Evolutionary conservation across 2,888 invertebrate genomes (phyloP), one percentile per base, ranked within the genome.

Genomic region (Lithophane socia): DNA sequence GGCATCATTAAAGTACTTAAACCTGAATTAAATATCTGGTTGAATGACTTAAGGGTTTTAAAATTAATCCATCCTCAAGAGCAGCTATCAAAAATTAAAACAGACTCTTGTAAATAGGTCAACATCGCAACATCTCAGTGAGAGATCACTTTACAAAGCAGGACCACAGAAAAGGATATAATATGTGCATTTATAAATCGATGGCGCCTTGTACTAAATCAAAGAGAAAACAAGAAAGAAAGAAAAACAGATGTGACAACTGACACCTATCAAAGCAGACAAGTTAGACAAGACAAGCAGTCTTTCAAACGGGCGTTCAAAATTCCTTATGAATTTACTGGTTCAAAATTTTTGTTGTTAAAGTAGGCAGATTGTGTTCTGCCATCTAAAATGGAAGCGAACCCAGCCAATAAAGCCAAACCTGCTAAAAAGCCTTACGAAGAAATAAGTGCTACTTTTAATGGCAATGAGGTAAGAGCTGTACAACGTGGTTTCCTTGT

Each of bases 391-490:
- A 68, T 68, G 54, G n/a, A 68, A 49, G 42, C 21, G 9, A 0
- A 1, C 1, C n/a, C 16, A 21, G 5, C 9, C 10, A 9, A 21
- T 21, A 52, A 21, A 52, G 7, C 9, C 21, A 21, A 9, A 52
- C 0, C 2, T 7, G 29, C 86, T 61, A 91, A 90, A 71, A 94
- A 92, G 79, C 95, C 93, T 58, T 97, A 97, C 86, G 97, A 97
- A 92, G 97, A 98, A 93, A 97, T 98, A 63, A 97, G 97, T 0
- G 97, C 98, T 2, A 96, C 97, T 56, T 97, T 98, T 94, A 97
- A 97, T 70, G 97, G 97, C 61, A 98, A 98, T 89, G 97, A 97
- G 88, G 96, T 95, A 88, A 56, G 80, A 18, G 1, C 3, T n/a
- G 3, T 54, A 52, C n/a, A 37, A 16, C n/a, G 56, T 18, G 16